These are phyloP conservation scores for Sebastes taczanowskii DNA, from an alignment of 2,797 vertebrate species.

Conservation along the genomic window DNA sequence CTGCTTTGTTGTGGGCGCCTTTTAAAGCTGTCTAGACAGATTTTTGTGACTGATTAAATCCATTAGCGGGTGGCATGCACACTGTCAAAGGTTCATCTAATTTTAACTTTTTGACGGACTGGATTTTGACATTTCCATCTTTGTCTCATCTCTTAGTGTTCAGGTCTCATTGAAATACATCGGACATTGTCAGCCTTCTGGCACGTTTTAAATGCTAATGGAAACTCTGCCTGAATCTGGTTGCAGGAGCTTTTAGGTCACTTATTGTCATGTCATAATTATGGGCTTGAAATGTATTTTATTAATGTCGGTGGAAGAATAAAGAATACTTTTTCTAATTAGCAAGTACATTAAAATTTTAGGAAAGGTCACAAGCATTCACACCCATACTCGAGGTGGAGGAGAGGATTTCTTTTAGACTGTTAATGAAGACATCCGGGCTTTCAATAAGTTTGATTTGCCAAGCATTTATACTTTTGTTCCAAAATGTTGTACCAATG, in stretches of 20 bases:
- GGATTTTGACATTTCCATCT: slow-evolving; percentile 18
- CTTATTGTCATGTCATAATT: slow-evolving; percentile 25
- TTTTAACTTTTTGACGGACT: slow-evolving; percentile 13
- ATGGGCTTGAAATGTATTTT: slow-evolving; percentile 16
- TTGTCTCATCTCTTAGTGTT: slow-evolving; percentile 11
- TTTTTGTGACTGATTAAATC: slow-evolving; percentile 62
- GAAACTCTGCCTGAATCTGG: background rate
- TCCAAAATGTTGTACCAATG: background rate
- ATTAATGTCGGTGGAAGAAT: slow-evolving; percentile 23
- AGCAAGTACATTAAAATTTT: slow-evolving; percentile 21
- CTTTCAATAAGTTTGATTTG: slow-evolving; percentile 7
- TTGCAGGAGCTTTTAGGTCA: slow-evolving; percentile 10
- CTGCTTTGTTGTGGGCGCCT: slow-evolving; percentile 33
- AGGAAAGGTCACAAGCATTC: slow-evolving; percentile 17
- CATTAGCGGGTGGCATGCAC: slow-evolving; percentile 34
- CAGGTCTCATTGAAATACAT: slow-evolving; percentile 29
- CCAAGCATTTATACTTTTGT: background rate
- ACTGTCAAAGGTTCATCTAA: slow-evolving; percentile 26
- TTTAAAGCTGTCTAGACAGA: slow-evolving; percentile 49
- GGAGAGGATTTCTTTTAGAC: background rate
- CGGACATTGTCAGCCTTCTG: slow-evolving; percentile 1
- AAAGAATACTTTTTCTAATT: slow-evolving; percentile 22
- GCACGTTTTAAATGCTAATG: slow-evolving; percentile 25
- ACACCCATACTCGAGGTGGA: background rate
- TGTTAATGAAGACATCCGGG: background rate